phyloP scores from a whole-genome alignment of 2,888 invertebrate genomes.

The Diaprepes abbreviatus region DNA sequence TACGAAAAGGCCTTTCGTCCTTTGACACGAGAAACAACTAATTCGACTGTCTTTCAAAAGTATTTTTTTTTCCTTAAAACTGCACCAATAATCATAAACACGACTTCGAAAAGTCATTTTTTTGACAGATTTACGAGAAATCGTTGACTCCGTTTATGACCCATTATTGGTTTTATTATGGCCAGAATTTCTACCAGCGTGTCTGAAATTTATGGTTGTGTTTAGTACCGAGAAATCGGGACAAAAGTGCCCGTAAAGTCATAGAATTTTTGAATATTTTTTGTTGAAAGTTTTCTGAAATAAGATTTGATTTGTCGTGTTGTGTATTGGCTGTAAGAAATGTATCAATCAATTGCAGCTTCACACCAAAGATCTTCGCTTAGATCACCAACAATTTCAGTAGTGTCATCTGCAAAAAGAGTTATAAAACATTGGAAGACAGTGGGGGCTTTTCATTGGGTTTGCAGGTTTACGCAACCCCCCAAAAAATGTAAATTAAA shows the following conservation, averaged over 20 bases:
- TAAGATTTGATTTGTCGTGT: too few relatives aligned
- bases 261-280: constrained; percentile 19
- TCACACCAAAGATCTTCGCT: too few relatives aligned
- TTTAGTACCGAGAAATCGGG: constrained; percentile 35
- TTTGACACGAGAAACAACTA: constrained; percentile 12
- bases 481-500: too few relatives aligned
- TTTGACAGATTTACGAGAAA: constrained; percentile 34
- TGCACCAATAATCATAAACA: constrained; percentile 22
- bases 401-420: too few relatives aligned
- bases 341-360: too few relatives aligned
- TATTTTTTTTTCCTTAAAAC: constrained; percentile 6
- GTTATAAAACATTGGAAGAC: too few relatives aligned
- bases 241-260: constrained; percentile 9
- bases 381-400: too few relatives aligned
- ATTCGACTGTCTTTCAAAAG: not conserved
- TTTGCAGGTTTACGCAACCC: too few relatives aligned
- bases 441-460: too few relatives aligned
- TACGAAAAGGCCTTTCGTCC: too few relatives aligned
- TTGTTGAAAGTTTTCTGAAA: constrained; percentile 5
- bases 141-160: constrained; percentile 26
- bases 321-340: too few relatives aligned
- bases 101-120: not conserved
- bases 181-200: constrained; percentile 38
- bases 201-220: constrained; percentile 32
- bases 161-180: constrained; percentile 41